phyloP scores from a whole-genome alignment of 2,113 vertebrate genomes.

The Nannobrachium achirus region DNA sequence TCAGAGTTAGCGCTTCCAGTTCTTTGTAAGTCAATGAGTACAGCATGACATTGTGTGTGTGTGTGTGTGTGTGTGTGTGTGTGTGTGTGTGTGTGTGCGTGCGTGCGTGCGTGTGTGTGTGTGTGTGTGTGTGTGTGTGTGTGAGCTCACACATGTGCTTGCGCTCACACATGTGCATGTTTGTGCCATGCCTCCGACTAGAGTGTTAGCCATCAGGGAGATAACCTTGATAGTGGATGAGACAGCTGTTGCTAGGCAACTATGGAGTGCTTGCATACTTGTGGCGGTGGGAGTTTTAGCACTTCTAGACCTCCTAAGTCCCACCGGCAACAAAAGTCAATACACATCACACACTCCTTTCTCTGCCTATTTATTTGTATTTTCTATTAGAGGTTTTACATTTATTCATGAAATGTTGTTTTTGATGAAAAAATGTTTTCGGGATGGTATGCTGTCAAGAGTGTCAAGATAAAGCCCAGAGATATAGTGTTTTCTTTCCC shows the following conservation, averaged over 20 bases:
- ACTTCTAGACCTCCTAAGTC: slow-evolving; percentile 11
- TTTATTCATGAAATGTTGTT: no score
- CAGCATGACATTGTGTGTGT: no score
- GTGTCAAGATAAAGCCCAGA: no score
- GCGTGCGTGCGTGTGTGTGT: slow-evolving; percentile 15
- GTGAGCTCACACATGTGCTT: slow-evolving; percentile 1
- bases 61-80: slow-evolving; percentile 1
- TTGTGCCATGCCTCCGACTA: slow-evolving; percentile 2
- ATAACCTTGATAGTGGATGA: slow-evolving; percentile 62
- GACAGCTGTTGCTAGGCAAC: slow-evolving; percentile 71
- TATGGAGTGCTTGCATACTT: slow-evolving; percentile 16
- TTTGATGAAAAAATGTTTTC: no score
- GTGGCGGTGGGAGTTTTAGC: slow-evolving; percentile 20
- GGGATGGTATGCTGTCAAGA: no score
- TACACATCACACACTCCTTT: slow-evolving; percentile 5
- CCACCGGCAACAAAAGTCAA: slow-evolving; percentile 6
- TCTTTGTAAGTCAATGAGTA: no score
- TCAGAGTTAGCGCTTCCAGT: no score
- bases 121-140: slow-evolving; percentile 15
- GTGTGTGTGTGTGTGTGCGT: slow-evolving; percentile 10
- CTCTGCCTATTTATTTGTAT: no score
- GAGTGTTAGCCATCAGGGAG: slow-evolving; percentile 36
- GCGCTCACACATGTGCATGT: slow-evolving; percentile 2
- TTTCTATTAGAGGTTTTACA: no score
- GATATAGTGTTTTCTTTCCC: no score